Evolutionary conservation across 2,113 vertebrate species (phyloP).

Genomic region (Entosphenus tridentatus): DNA sequence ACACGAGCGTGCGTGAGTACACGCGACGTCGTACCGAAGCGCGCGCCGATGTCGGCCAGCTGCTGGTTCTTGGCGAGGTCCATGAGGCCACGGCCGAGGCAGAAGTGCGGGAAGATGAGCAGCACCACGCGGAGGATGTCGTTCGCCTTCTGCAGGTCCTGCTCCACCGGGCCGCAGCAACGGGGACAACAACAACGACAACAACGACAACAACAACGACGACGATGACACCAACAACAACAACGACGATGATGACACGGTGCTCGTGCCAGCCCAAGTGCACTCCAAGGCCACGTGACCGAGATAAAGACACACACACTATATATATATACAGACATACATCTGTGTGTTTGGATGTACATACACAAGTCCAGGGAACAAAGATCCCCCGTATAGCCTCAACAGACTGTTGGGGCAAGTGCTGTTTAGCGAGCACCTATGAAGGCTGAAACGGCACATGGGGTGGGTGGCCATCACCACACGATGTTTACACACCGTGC

Average conservation of each 20-base stretch:
- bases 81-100: slow-evolving; percentile 37
- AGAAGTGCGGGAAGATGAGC: slow-evolving; percentile 43
- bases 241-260: too few relatives aligned
- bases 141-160: slow-evolving; percentile 34
- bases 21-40: slow-evolving; percentile 19
- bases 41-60: slow-evolving; percentile 27
- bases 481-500: too few relatives aligned
- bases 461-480: too few relatives aligned
- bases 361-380: not conserved
- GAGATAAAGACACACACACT: not conserved
- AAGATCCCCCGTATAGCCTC: too few relatives aligned
- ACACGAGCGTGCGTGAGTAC: not conserved
- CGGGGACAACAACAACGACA: too few relatives aligned
- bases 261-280: too few relatives aligned
- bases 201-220: too few relatives aligned
- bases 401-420: too few relatives aligned
- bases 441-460: too few relatives aligned
- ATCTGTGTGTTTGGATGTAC: not conserved
- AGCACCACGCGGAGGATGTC: slow-evolving; percentile 33
- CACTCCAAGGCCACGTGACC: not conserved
- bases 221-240: too few relatives aligned
- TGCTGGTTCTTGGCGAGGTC: slow-evolving; percentile 46
- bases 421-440: too few relatives aligned
- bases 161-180: not conserved
- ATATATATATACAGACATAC: not conserved